Conservation (phyloP, 23 tunicate genomes). For the Pegea sp. region DNA sequence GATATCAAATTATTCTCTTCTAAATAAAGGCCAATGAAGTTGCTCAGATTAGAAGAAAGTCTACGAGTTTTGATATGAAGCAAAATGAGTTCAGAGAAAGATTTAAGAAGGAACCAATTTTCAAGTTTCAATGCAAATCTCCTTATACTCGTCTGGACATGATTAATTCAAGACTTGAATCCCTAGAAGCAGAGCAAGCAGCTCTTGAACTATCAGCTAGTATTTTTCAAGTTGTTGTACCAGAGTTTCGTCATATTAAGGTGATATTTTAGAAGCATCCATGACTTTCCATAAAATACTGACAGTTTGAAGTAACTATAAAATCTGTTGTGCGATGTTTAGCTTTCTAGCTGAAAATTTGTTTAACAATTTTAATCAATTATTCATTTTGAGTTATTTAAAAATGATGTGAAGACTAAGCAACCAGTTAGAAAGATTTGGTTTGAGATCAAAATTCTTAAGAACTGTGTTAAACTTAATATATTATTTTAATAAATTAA, state of each 20-base stretch:
- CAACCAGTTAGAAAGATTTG: too few species aligned
- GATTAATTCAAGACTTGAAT: constrained; percentile 26
- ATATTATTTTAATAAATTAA: too few species aligned
- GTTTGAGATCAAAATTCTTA: too few species aligned
- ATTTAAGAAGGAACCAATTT: constrained; percentile 42
- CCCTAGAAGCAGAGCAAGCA: constrained; percentile 46
- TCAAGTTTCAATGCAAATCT: constrained; percentile 51
- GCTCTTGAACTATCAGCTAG: constrained; percentile 64
- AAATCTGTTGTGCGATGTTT: too few species aligned
- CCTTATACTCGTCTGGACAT: constrained; percentile 51
- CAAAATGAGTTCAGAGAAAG: constrained; percentile 77
- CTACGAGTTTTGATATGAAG: constrained; percentile 87
- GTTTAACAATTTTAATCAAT: too few species aligned
- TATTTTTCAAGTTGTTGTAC: constrained; percentile 78
- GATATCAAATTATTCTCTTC: too few species aligned
- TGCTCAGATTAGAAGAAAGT: constrained; percentile 72
- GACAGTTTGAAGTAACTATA: too few species aligned
- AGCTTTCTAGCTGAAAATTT: too few species aligned
- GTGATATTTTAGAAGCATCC: constrained; percentile 9
- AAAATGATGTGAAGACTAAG: too few species aligned
- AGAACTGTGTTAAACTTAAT: too few species aligned
- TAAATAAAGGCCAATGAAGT: constrained; percentile 90
- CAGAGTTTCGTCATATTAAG: constrained; percentile 84
- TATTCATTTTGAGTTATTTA: too few species aligned
- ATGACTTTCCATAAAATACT: too few species aligned